Base-by-base conservation (phyloP, 2,888 invertebrate species). In the Mythimna pallens region DNA sequence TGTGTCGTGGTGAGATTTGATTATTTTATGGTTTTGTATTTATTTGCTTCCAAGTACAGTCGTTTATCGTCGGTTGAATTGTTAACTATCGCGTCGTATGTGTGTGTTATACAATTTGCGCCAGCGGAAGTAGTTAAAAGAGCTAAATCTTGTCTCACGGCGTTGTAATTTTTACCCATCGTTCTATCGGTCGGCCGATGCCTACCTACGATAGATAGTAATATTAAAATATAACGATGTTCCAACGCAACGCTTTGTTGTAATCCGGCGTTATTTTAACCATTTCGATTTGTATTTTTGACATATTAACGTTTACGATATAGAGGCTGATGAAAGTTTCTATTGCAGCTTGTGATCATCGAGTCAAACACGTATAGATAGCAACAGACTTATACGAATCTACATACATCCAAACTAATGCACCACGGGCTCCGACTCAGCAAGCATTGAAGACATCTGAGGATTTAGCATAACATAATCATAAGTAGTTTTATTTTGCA, bases 401-500 rank as follows among this genome's bases (percentile, higher is more conserved):
- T 88, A 88, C 87, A 86, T 88, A 92, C 90, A 92, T 93, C 93
- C 93, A 90, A 92, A 88, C 90, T 89, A 90, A 92, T 91, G 92
- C 93, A 95, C 93, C 95, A 92, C 92, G 91, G 90, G 97, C 97
- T 97, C 97, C 97, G 97, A 98, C 97, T 97, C 98, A 98, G 98
- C 98, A 98, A 98, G 98, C 98, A 98, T 98, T 98, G 98, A 98
- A 97, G 98, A 98, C 98, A 98, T 98, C 98, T 98, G 98, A 98
- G 97, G 97, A 98, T 97, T 97, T 93, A 93, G 92, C 92, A 88
- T 93, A 93, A 90, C 89, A 91, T 91, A 90, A 89, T 90, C 89
- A 87, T 91, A 92, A 97, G 97, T 87, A 96, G 95, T 95, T 96
- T 95, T 96, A 92, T 92, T 93, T 94, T 92, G 87, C 90, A 93